Evolutionary conservation across 1,140 invertebrate species (phyloP).

Genomic region (Lepidurus arcticus): DNA sequence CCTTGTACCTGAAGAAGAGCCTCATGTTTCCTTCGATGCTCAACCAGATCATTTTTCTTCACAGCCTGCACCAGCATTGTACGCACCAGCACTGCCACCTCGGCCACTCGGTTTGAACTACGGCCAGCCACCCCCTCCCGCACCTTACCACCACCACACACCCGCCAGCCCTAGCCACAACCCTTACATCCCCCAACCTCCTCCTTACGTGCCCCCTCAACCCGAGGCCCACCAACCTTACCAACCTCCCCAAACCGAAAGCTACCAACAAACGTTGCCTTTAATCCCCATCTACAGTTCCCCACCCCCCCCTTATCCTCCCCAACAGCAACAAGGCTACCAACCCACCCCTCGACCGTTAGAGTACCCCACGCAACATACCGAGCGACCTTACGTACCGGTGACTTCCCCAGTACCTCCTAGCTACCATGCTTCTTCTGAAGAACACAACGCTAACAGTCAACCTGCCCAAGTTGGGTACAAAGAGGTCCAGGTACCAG

Average conservation of each 20-base stretch:
- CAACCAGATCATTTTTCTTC: conserved; percentile 2
- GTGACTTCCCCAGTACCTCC: background rate
- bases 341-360: background rate
- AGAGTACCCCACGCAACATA: conserved; percentile 10
- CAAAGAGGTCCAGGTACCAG: background rate
- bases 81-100: conserved; percentile 10
- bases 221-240: conserved; percentile 25
- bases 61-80: conserved; percentile 5
- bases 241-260: conserved; percentile 7
- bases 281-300: background rate
- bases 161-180: conserved; percentile 15
- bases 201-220: conserved; percentile 24
- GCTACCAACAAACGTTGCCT: conserved; percentile 19
- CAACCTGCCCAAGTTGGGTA: too few relatives aligned
- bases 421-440: background rate
- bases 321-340: conserved; percentile 14
- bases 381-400: conserved; percentile 23
- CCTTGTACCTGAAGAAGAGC: background rate
- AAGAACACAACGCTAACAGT: background rate
- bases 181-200: conserved; percentile 13
- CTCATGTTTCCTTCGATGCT: background rate
- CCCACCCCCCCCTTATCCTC: conserved; percentile 10
- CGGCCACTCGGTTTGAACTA: background rate
- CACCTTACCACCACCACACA: background rate
- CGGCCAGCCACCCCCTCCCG: background rate